Evolutionary conservation across 2,797 vertebrate genomes (phyloP), one percentile per base, ranked within the genome.

Genomic region (Loriculus beryllinus): DNA sequence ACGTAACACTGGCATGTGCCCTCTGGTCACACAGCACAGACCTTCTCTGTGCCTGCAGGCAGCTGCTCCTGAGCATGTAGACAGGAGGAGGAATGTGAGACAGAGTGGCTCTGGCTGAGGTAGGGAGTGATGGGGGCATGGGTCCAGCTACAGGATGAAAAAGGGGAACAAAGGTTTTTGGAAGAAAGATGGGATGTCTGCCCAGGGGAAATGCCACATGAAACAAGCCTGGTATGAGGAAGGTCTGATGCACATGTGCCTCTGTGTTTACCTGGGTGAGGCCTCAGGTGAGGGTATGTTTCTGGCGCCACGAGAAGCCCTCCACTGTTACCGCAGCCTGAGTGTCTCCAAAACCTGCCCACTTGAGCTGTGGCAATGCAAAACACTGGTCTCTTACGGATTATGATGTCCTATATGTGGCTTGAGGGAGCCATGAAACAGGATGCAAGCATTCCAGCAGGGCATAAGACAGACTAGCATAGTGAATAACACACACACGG

Each of bases 231-330:
- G 67, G 8, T 33, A 37, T 4, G 25, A 51, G 54, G 47, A 45
- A 37, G 15, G 31, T 45, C 28, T 31, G 72, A 74, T 12, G 49
- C 69, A 59, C 0, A 0, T 8, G 15, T 11, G 68, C 2, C 29
- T 52, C 59, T 12, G 12, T 12, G 16, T 35, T 23, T 54, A 7
- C 25, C 43, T 11, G 14, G 33, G 31, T 19, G 43, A 12, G 12
- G 52, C 39, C 54, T 57, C 54, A 37, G n/a, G 19, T 9, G 9
- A 63, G 11, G 43, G 37, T 1, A 23, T 2, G 0, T 33, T 72
- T n/a, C 68, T 65, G 60, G 28, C 35, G 70, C 28, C 52, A 54
- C 16, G 20, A 70, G 42, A 8, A 67, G 40, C 16, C 43, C 35
- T 43, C 7, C 67, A 39, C 25, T 91, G 39, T 14, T 28, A 54